Conservation (phyloP, 2,888 invertebrate genomes). For the Rhagium mordax region DNA sequence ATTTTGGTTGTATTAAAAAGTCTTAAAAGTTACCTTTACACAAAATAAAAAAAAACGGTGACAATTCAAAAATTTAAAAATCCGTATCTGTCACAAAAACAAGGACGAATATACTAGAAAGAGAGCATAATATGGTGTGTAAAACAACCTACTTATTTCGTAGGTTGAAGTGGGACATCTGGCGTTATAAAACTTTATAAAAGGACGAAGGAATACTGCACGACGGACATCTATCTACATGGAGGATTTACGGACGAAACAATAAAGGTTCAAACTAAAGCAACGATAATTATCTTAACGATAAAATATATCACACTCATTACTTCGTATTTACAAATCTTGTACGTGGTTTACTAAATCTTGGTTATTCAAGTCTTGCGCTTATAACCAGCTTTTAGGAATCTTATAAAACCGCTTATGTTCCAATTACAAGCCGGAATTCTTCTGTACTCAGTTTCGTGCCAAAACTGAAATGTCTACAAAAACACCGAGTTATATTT, state of each 20-base stretch:
- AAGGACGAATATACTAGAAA: not conserved
- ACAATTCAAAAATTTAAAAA: not conserved
- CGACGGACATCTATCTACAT: not conserved
- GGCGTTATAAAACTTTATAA: not conserved
- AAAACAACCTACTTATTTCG: too few species aligned
- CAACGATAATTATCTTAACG: not conserved
- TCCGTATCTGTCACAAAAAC: not conserved
- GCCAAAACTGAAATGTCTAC: not conserved
- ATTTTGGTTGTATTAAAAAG: not conserved
- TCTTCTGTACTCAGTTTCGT: not conserved
- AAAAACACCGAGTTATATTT: slow-evolving; percentile 12
- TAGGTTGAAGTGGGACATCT: not conserved
- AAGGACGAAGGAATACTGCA: not conserved
- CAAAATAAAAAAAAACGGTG: not conserved
- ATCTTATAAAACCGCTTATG: not conserved
- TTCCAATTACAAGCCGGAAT: not conserved
- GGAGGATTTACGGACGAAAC: not conserved
- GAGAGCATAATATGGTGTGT: not conserved
- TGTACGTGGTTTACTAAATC: not conserved
- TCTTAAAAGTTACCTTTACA: not conserved
- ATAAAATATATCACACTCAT: slow-evolving; percentile 26
- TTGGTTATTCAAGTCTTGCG: not conserved
- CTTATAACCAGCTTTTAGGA: not conserved
- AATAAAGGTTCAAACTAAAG: not conserved
- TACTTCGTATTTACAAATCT: slow-evolving; percentile 5